A percentile compares a stretch with the other conserved stretches of the same genome.
These are phyloP conservation scores for Vulpes ferrilata DNA, from an alignment of 2,113 vertebrate genomes.

Conservation along the genomic window DNA sequence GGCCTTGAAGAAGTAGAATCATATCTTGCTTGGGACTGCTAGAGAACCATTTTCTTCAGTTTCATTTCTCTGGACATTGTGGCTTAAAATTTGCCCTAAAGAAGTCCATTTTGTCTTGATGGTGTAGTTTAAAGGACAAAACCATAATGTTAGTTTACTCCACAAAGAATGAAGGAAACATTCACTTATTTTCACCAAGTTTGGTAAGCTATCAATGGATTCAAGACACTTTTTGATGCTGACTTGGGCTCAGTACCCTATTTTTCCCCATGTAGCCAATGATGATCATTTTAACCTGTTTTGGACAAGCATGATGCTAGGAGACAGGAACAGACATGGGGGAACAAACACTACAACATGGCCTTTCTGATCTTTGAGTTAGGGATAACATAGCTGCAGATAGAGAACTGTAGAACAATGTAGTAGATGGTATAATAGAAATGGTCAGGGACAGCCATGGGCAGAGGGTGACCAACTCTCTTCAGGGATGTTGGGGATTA, in stretches of 20 bases:
- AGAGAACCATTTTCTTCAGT: neutral
- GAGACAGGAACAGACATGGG: neutral
- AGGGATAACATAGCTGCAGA: neutral
- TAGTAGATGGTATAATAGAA: neutral
- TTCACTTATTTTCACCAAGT: neutral
- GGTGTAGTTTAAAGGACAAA: constrained; percentile 47
- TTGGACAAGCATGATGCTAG: neutral
- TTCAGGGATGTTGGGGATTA: neutral
- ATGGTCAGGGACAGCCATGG: rapidly evolving
- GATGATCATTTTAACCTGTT: neutral
- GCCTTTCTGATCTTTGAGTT: neutral
- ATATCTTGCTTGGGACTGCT: constrained; percentile 4
- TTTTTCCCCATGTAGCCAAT: neutral
- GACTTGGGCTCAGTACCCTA: neutral
- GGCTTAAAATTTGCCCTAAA: neutral
- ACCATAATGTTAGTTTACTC: neutral
- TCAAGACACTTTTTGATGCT: neutral
- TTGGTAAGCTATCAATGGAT: neutral
- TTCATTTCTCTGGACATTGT: neutral
- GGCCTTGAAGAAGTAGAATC: neutral
- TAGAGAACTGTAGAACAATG: neutral
- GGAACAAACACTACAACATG: neutral
- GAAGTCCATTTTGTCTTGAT: neutral
- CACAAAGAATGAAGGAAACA: neutral
- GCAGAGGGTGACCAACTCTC: neutral